Percentiles rank a stretch among this genome's conserved stretches.
phyloP scores from a whole-genome alignment of 2,888 invertebrate genomes.

The Himalopsyche japonica region DNA sequence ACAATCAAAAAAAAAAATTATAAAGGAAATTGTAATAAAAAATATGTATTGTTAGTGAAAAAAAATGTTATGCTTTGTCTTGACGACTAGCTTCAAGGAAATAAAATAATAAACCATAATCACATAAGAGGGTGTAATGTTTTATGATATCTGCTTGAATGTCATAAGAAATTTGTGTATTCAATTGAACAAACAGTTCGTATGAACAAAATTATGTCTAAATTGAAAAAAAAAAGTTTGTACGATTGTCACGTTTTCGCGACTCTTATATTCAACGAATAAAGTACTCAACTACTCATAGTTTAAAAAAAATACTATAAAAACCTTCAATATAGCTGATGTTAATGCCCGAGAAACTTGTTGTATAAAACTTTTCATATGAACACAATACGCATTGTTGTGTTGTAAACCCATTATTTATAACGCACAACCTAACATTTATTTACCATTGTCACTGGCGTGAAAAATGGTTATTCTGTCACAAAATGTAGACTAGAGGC shows the following conservation, averaged over 20 bases:
- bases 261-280: background rate
- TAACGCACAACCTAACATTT: background rate
- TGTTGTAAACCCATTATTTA: background rate
- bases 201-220: too few species aligned
- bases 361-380: background rate
- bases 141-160: too few species aligned
- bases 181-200: too few species aligned
- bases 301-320: background rate
- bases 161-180: too few species aligned
- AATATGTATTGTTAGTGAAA: too few species aligned
- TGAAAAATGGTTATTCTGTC: background rate
- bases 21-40: too few species aligned
- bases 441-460: conserved; percentile 1
- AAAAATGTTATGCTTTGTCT: too few species aligned
- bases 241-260: background rate
- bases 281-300: background rate
- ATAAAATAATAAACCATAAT: too few species aligned
- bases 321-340: background rate
- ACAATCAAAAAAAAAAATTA: too few species aligned
- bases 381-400: background rate
- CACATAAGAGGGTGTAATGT: too few species aligned
- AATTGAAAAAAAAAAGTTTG: too few species aligned
- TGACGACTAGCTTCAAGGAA: too few species aligned
- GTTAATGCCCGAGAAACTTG: background rate
- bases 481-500: conserved; percentile 1